phyloP scores from a whole-genome alignment of 2,113 vertebrate species.

The Lethenteron reissneri region DNA sequence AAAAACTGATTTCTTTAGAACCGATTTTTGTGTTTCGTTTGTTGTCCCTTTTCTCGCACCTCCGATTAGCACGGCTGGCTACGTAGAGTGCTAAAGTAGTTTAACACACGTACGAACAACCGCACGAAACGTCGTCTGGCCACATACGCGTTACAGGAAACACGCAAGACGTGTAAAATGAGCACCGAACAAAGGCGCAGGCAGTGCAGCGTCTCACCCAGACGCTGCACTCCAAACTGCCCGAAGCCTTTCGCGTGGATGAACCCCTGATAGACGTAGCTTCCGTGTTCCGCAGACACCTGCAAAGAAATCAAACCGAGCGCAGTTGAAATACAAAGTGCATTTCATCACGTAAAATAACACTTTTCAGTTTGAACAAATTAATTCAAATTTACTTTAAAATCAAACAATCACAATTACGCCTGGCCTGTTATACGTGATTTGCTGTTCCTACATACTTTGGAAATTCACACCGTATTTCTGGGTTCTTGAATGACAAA shows the following conservation, averaged over 20 bases:
- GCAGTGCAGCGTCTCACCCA: conserved; percentile 34
- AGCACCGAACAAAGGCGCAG: too few relatives aligned
- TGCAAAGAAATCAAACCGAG: conserved; percentile 13
- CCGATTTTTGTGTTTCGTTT: not conserved
- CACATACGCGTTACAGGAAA: not conserved
- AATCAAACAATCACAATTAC: too few relatives aligned
- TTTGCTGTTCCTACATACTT: too few relatives aligned
- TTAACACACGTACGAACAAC: not conserved
- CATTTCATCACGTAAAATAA: too few relatives aligned
- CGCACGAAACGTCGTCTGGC: not conserved
- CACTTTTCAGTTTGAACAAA: too few relatives aligned
- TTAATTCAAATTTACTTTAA: too few relatives aligned
- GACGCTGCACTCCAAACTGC: conserved; percentile 85
- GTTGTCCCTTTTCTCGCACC: not conserved
- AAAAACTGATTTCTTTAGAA: not conserved
- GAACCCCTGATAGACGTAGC: conserved; percentile 88
- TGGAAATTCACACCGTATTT: too few relatives aligned
- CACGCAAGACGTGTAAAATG: not conserved
- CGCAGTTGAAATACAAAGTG: too few relatives aligned
- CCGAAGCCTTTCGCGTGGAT: conserved; percentile 87
- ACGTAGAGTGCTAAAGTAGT: not conserved
- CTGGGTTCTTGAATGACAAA: too few relatives aligned
- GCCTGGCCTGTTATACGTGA: too few relatives aligned
- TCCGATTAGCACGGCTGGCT: not conserved
- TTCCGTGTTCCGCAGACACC: conserved; percentile 75